A percentile compares a stretch with the other conserved stretches of the same genome.
phyloP scores from a whole-genome alignment of 2,888 invertebrate genomes.

The Tetranychus truncatus region DNA sequence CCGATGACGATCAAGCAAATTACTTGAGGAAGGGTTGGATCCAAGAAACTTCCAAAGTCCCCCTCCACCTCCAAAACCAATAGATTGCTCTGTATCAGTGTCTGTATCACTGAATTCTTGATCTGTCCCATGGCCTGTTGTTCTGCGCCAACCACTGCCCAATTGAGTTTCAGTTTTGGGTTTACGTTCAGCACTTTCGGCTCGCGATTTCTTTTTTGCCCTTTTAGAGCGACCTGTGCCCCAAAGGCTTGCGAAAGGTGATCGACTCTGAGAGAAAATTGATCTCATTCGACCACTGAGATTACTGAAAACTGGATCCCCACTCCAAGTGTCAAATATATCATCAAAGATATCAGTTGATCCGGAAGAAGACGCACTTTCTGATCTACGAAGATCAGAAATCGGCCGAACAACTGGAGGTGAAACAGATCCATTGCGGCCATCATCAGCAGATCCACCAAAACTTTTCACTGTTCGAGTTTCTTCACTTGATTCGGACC shows the following conservation, averaged over 20 bases:
- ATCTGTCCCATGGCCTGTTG: conserved; percentile 11
- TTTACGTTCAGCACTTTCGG: conserved; percentile 25
- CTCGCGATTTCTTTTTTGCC: conserved; percentile 17
- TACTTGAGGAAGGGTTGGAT: conserved; percentile 6
- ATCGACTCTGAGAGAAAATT: neutral
- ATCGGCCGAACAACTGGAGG: neutral
- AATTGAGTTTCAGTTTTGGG: conserved; percentile 11
- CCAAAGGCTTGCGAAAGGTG: conserved; percentile 7
- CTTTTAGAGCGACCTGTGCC: conserved; percentile 21
- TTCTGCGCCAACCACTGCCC: neutral
- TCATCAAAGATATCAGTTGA: conserved; percentile 28
- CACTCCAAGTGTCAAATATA: conserved; percentile 28
- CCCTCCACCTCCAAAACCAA: neutral
- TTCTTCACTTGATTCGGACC: conserved; percentile 15
- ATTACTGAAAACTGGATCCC: conserved; percentile 26
- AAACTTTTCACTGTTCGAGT: neutral
- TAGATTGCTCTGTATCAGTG: conserved; percentile 2
- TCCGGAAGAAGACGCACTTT: conserved; percentile 28
- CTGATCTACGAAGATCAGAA: conserved; percentile 23
- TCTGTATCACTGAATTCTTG: conserved; percentile 16
- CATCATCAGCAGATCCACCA: conserved; percentile 3
- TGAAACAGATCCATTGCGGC: neutral
- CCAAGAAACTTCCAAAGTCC: conserved; percentile 12
- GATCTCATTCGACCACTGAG: conserved; percentile 14
- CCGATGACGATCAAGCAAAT: conserved; percentile 11